Base-by-base conservation (phyloP, 2,888 invertebrate species). In the Anodontia alba region DNA sequence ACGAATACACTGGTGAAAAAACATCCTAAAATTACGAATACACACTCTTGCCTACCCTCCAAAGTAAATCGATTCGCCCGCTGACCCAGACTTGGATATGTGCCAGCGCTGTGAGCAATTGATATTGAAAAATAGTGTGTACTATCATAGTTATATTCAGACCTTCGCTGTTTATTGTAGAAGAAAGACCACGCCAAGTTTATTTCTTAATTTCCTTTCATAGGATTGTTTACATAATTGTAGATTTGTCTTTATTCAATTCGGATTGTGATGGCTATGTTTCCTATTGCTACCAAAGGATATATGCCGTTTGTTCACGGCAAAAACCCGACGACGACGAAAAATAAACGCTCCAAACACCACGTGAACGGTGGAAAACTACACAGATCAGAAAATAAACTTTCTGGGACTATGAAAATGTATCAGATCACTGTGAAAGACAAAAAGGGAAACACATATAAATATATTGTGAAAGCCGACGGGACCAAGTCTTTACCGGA, bases 251-350 rank as follows among this genome's bases (percentile, higher is more conserved):
- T 62, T 62, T 33, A 20, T n/a, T 62, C 31, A 8, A 2, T 62
- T 62, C 33, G 33, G 29, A 33, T 33, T 33, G 62, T 62, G 17
- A 91, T 91, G 91, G 91, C 91, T 46, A 93, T 93, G 92, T 93
- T 91, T 83, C 92, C 92, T 10, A 93, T 92, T 78, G 92, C 92
- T 73, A 88, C 92, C 23, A 84, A 83, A 80, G 93, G 93, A 78
- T 92, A 90, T 84, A 93, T 93, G 93, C 93, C 93, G 29, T 93
- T 92, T 82, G 91, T 92, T n/a, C 87, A 89, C n/a, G 88, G 89
- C 7, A 89, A 90, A 79, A 90, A 87, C 69, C 77, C 85, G 36
- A 81, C 76, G 57, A 86, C 84, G 0, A 78, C 70, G 73, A 85
- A 81, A 66, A 81, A 83, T 76, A 84, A 81, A 83, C 83, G 86